A percentile compares a stretch with the other conserved stretches of the same genome.
Conservation (phyloP, 1,140 invertebrate genomes). For the Limonius californicus region DNA sequence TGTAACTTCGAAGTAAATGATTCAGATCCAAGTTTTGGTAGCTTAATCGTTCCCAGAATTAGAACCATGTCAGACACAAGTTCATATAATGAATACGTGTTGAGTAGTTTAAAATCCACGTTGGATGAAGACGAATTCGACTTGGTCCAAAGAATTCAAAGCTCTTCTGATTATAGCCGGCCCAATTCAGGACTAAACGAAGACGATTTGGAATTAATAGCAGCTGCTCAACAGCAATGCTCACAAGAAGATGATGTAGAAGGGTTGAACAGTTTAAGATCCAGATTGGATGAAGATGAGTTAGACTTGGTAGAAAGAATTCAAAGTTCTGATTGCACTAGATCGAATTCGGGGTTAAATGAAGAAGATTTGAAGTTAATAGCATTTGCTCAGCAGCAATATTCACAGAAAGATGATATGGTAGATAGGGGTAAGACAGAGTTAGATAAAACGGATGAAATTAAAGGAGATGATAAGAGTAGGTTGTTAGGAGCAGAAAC, state of each 20-base stretch:
- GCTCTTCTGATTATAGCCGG: background rate
- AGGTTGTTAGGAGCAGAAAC: too few relatives aligned
- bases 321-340: background rate
- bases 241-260: background rate
- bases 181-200: slow-evolving; percentile 10
- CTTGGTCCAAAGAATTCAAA: background rate
- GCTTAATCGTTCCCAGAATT: too few relatives aligned
- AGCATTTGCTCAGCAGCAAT: background rate
- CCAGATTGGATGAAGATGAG: slow-evolving; percentile 10
- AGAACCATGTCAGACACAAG: too few relatives aligned
- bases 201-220: slow-evolving; percentile 17
- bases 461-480: too few relatives aligned
- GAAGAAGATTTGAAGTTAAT: slow-evolving; percentile 15
- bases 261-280: background rate
- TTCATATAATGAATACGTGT: too few relatives aligned
- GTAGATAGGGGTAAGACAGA: too few relatives aligned
- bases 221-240: slow-evolving; percentile 5
- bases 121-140: slow-evolving; percentile 2
- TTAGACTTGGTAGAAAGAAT: background rate
- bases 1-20: too few relatives aligned
- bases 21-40: too few relatives aligned
- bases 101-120: background rate
- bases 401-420: too few relatives aligned
- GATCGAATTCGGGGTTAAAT: slow-evolving; percentile 9
- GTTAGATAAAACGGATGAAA: too few relatives aligned